Evolutionary conservation across 2,113 vertebrate genomes (phyloP).

Genomic region (Baryphthengus martii): DNA sequence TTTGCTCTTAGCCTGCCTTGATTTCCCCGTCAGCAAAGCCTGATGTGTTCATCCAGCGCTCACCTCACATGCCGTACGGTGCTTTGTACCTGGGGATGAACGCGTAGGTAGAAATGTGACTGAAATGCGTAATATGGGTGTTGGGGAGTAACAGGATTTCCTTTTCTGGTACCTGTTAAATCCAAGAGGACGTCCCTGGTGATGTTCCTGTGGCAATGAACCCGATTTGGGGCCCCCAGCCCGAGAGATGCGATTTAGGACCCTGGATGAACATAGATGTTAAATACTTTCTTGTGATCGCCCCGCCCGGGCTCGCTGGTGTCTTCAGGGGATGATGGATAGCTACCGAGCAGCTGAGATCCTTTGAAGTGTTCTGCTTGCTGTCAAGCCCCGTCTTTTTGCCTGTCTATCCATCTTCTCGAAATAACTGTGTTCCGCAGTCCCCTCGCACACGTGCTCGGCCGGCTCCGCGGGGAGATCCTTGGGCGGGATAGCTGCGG

Average conservation of each 20-base stretch:
- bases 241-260: background rate
- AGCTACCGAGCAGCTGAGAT: constrained; percentile 53
- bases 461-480: background rate
- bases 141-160: background rate
- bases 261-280: background rate
- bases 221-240: background rate
- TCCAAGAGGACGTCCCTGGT: background rate
- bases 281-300: background rate
- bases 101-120: background rate
- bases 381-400: constrained; percentile 56
- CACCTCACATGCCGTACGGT: too few relatives aligned
- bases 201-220: background rate
- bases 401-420: constrained; percentile 55
- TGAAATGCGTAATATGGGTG: background rate
- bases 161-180: background rate
- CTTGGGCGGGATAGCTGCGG: background rate
- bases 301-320: background rate
- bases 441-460: background rate
- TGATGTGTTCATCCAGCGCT: background rate
- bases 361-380: constrained; percentile 56
- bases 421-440: background rate
- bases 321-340: constrained; percentile 32
- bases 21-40: background rate
- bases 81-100: background rate
- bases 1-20: background rate